A percentile compares a stretch with the other conserved stretches of the same genome.
Evolutionary conservation across 2,888 invertebrate genomes (phyloP).

Genomic region (Urechis unicinctus): DNA sequence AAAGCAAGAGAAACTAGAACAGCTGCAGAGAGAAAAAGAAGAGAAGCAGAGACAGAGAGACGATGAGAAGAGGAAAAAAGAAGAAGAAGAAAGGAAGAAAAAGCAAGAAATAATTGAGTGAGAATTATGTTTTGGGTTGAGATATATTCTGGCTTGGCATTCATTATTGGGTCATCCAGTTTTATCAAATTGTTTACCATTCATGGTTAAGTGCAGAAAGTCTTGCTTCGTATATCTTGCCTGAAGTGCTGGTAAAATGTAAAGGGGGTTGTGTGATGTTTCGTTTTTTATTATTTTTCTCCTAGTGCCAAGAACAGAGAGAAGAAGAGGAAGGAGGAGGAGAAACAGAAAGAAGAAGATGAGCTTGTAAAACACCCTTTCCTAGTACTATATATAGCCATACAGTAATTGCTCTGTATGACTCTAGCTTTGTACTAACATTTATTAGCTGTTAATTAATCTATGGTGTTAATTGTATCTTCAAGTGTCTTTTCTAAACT

Average conservation of each 20-base stretch:
- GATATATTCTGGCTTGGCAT: too few relatives aligned
- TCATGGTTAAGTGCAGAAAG: not conserved
- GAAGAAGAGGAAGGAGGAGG: constrained; percentile 40
- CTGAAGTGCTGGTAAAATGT: too few relatives aligned
- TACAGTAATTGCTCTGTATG: not conserved
- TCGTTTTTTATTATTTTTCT: constrained; percentile 5
- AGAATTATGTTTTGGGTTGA: constrained; percentile 12
- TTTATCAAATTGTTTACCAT: not conserved
- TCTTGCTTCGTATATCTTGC: not conserved
- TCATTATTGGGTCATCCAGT: not conserved
- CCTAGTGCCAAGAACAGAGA: constrained; percentile 36
- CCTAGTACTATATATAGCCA: not conserved
- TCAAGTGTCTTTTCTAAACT: too few relatives aligned
- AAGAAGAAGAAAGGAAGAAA: constrained; percentile 36
- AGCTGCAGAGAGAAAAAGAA: constrained; percentile 34
- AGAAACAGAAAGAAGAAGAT: constrained; percentile 33
- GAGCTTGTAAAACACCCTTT: constrained; percentile 15
- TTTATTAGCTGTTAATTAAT: not conserved
- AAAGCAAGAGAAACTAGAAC: constrained; percentile 18
- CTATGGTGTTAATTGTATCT: not conserved
- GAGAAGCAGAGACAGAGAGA: constrained; percentile 29
- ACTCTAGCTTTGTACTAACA: not conserved
- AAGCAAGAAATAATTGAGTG: constrained; percentile 37
- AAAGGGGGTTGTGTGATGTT: too few relatives aligned
- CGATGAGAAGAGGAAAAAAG: constrained; percentile 27